A percentile compares a stretch with the other conserved stretches of the same genome.
These are phyloP conservation scores for Mesitornis unicolor DNA, from an alignment of 2,113 vertebrate genomes.

Conservation along the genomic window DNA sequence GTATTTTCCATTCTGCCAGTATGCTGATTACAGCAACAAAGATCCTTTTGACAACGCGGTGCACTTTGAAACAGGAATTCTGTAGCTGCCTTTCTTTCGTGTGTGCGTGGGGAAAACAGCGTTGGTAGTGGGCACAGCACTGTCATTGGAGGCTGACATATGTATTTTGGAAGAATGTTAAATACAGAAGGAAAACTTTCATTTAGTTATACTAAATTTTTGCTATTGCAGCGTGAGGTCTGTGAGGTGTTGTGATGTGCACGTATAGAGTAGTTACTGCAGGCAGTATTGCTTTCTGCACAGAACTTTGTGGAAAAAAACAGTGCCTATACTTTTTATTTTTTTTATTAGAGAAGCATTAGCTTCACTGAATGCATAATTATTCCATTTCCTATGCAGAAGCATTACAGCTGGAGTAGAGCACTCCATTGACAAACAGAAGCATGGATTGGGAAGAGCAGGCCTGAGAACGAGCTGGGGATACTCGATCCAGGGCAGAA, in stretches of 20 bases:
- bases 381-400: not conserved
- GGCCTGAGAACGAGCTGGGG: not conserved
- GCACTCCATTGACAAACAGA: not conserved
- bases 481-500: rapidly evolving
- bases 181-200: not conserved
- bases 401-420: not conserved
- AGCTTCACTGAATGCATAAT: not conserved
- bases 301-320: not conserved
- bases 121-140: rapidly evolving
- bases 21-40: not conserved
- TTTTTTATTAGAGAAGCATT: not conserved
- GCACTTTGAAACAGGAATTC: not conserved
- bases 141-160: not conserved
- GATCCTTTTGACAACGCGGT: not conserved
- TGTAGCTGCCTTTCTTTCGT: not conserved
- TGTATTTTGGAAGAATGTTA: not conserved
- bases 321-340: not conserved
- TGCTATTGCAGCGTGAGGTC: not conserved
- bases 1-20: not conserved
- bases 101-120: not conserved
- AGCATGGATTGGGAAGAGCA: not conserved
- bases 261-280: not conserved
- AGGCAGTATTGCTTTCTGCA: not conserved
- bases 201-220: not conserved
- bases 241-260: not conserved